phyloP scores from a whole-genome alignment of 2,113 vertebrate species.

The Budorcas taxicolor region DNA sequence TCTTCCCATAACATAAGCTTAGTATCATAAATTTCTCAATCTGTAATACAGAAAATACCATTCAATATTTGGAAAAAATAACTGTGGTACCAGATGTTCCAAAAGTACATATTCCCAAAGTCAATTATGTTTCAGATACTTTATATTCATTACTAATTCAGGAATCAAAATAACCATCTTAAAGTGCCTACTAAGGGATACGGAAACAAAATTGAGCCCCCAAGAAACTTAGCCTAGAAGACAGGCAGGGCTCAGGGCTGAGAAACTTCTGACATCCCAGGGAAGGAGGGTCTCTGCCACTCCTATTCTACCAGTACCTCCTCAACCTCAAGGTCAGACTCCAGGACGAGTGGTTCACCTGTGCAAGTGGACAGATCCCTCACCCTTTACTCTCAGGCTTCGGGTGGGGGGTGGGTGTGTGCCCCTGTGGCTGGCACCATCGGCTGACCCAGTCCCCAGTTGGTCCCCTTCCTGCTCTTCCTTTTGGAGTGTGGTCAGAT shows the following conservation, averaged over 20 bases:
- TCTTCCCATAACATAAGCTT: neutral
- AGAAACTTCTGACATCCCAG: rapidly evolving
- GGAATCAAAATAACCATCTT: neutral
- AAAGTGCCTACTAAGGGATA: neutral
- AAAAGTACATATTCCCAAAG: neutral
- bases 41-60: neutral
- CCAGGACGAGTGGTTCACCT: neutral
- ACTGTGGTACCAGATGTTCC: neutral
- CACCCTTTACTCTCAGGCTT: neutral
- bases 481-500: neutral
- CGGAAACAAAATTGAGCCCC: neutral
- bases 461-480: neutral
- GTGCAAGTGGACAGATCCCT: neutral
- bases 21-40: neutral
- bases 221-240: neutral
- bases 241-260: neutral
- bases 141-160: neutral
- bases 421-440: rapidly evolving
- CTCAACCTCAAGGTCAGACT: neutral
- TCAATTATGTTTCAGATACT: neutral
- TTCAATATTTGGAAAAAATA: neutral
- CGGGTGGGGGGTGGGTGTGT: rapidly evolving
- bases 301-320: neutral
- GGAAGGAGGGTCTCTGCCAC: neutral
- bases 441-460: neutral